Conservation (phyloP, 2,888 invertebrate genomes). For the Prosopocoilus inquinatus region DNA sequence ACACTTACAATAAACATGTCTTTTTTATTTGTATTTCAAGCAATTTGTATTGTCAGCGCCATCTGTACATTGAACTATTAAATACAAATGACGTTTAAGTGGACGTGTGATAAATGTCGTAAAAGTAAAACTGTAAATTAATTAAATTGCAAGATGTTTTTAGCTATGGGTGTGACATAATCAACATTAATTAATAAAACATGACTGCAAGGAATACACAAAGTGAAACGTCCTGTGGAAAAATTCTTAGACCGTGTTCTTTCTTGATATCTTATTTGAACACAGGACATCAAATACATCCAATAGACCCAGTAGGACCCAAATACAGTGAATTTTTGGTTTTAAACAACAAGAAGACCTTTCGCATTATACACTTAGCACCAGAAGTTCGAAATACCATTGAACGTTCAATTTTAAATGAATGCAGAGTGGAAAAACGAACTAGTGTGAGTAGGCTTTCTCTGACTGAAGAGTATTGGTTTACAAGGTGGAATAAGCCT, state of each 20-base stretch:
- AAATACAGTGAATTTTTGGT: conserved; percentile 44
- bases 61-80: no score
- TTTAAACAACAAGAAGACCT: conserved; percentile 40
- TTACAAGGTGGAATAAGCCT: conserved; percentile 51
- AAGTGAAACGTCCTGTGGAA: conserved; percentile 18
- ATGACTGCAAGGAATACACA: conserved; percentile 4
- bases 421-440: conserved; percentile 26
- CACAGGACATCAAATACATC: conserved; percentile 41
- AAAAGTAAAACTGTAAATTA: no score
- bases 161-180: no score
- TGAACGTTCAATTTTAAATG: conserved; percentile 22
- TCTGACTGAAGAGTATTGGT: conserved; percentile 53
- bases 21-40: no score
- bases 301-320: conserved; percentile 41
- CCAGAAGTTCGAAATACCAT: conserved; percentile 30
- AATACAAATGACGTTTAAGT: no score
- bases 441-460: conserved; percentile 40
- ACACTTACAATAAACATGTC: no score
- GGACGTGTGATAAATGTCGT: no score
- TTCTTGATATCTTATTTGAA: conserved; percentile 31
- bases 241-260: conserved; percentile 21
- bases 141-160: no score
- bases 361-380: conserved; percentile 44
- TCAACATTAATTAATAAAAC: no score
- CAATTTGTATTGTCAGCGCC: no score